A percentile compares a stretch with the other conserved stretches of the same genome.
Evolutionary conservation across 1,140 invertebrate genomes (phyloP).

Genomic region (Cydia splendana): DNA sequence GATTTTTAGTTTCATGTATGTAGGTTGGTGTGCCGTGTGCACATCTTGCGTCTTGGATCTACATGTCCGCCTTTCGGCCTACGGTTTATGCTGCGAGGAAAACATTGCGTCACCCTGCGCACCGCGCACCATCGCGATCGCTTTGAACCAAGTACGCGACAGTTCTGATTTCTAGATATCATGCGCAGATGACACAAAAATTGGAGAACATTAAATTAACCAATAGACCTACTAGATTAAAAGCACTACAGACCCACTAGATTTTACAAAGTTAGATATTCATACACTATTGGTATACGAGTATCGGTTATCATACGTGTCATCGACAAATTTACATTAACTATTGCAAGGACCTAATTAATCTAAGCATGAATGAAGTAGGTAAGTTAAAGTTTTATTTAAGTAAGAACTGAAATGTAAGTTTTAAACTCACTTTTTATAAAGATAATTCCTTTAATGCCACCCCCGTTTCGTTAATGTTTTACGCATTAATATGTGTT

Average conservation of each 20-base stretch:
- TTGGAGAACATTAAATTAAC: conserved; percentile 22
- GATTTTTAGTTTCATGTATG: conserved; percentile 68
- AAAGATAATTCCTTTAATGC: too few species aligned
- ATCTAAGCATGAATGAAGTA: background rate
- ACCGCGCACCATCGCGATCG: conserved; percentile 39
- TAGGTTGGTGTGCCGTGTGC: conserved; percentile 75
- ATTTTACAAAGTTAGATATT: conserved; percentile 3
- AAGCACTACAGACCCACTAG: conserved; percentile 36
- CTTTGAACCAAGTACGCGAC: conserved; percentile 41
- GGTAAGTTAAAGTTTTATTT: background rate
- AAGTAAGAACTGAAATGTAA: background rate
- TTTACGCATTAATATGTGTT: too few species aligned
- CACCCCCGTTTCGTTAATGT: too few species aligned
- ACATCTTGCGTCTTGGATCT: conserved; percentile 58
- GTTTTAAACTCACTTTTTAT: too few species aligned
- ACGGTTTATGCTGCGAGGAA: conserved; percentile 54
- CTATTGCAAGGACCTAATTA: background rate
- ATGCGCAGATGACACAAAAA: background rate
- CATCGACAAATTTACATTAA: background rate
- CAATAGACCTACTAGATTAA: conserved; percentile 47
- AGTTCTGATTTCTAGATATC: background rate
- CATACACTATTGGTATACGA: background rate
- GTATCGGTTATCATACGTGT: background rate
- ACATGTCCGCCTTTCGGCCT: conserved; percentile 69
- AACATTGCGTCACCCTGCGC: conserved; percentile 65